phyloP scores from a whole-genome alignment of 2,113 vertebrate species.

The Zapus hudsonius region DNA sequence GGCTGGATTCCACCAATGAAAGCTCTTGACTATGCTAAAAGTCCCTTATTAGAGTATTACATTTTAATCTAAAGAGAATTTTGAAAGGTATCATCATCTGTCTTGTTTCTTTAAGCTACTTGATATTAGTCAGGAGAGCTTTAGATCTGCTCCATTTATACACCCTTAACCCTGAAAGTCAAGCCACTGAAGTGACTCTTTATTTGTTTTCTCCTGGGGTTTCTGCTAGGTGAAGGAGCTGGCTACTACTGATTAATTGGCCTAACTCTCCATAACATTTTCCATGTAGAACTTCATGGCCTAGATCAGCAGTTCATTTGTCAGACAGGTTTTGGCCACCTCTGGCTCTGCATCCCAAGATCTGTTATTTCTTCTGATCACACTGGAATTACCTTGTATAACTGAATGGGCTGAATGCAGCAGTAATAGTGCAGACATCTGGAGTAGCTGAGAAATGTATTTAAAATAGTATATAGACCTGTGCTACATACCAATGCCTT shows the following conservation, averaged over 20 bases:
- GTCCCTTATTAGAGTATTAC: background rate
- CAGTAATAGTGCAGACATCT: background rate
- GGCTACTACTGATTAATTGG: background rate
- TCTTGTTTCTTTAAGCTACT: background rate
- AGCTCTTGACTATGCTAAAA: background rate
- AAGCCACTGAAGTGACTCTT: background rate
- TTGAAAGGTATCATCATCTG: background rate
- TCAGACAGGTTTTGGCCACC: background rate
- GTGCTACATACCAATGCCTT: background rate
- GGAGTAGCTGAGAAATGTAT: background rate
- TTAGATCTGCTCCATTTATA: background rate
- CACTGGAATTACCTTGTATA: background rate
- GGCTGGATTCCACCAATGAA: background rate
- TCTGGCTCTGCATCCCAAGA: background rate
- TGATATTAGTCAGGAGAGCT: background rate
- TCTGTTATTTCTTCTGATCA: background rate
- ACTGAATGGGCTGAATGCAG: background rate
- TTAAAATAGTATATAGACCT: background rate
- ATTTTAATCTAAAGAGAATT: background rate
- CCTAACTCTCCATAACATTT: rapidly evolving
- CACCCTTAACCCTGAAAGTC: background rate
- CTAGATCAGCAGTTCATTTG: background rate
- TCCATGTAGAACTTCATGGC: background rate
- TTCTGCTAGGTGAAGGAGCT: too few relatives aligned
- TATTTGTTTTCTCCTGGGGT: background rate